Evolutionary conservation across 2,113 vertebrate genomes (phyloP).

Genomic region (Heliornis fulica): DNA sequence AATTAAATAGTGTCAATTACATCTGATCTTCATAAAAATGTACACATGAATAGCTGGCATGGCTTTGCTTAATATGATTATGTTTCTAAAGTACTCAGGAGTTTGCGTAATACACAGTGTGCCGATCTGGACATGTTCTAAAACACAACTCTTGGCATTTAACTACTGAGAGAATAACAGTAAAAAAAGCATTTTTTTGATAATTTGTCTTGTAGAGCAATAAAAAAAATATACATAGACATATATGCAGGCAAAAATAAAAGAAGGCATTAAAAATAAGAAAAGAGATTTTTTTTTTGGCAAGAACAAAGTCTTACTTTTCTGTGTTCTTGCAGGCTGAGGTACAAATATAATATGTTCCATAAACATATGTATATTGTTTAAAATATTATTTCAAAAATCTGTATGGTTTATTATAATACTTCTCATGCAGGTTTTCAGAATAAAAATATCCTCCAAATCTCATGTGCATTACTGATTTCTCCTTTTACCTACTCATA

Average conservation of each 20-base stretch:
- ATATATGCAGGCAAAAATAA: neutral
- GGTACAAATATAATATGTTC: neutral
- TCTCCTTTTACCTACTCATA: neutral
- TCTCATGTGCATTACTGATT: neutral
- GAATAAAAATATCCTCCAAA: neutral
- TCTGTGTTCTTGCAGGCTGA: neutral
- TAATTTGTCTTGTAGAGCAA: neutral
- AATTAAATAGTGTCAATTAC: constrained; percentile 14
- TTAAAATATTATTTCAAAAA: neutral
- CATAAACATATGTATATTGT: neutral
- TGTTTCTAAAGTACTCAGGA: neutral
- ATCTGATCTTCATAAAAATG: neutral
- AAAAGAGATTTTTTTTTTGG: neutral
- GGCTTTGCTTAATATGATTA: neutral
- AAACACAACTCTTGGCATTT: neutral
- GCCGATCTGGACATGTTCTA: neutral
- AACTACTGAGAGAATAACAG: neutral
- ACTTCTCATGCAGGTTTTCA: neutral
- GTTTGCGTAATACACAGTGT: neutral
- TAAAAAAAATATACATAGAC: neutral
- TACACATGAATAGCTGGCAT: neutral
- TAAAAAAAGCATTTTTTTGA: neutral
- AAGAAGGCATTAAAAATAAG: neutral
- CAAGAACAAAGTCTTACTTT: neutral
- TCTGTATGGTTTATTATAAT: neutral